phyloP scores from a whole-genome alignment of 2,888 invertebrate genomes.

The Phytoseiulus persimilis region DNA sequence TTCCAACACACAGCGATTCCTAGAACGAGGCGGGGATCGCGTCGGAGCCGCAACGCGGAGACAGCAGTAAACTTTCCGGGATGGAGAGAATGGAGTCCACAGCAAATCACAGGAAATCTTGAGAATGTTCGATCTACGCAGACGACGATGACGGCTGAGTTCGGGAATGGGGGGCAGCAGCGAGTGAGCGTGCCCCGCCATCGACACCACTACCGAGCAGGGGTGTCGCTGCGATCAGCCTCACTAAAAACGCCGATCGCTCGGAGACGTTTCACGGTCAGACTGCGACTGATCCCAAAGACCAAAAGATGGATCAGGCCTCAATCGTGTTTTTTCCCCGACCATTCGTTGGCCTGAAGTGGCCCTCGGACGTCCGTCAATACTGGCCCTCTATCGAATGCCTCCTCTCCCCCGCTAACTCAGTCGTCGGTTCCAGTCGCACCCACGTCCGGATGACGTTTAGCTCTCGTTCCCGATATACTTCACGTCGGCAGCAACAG shows the following conservation, averaged over 20 bases:
- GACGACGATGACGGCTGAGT: not conserved
- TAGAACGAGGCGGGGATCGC: not conserved
- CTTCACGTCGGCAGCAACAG: too few relatives aligned
- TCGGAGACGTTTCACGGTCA: not conserved
- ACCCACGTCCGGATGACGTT: too few relatives aligned
- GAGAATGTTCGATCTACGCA: not conserved
- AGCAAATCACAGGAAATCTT: not conserved
- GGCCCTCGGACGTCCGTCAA: not conserved
- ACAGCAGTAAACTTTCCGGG: not conserved
- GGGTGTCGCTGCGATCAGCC: not conserved
- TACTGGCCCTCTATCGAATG: not conserved
- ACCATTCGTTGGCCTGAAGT: not conserved
- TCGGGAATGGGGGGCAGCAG: not conserved
- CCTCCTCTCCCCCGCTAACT: not conserved
- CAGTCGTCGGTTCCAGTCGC: not conserved
- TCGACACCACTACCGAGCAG: not conserved
- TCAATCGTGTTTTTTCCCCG: not conserved
- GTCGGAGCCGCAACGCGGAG: not conserved
- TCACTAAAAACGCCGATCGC: not conserved
- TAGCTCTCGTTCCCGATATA: too few relatives aligned
- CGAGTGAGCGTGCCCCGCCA: not conserved
- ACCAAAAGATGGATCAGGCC: slow-evolving; percentile 37
- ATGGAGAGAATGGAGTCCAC: not conserved
- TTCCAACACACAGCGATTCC: too few relatives aligned
- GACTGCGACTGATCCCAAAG: slow-evolving; percentile 37